Conservation (phyloP, 23 tunicate species). For the Phallusia fumigata region DNA sequence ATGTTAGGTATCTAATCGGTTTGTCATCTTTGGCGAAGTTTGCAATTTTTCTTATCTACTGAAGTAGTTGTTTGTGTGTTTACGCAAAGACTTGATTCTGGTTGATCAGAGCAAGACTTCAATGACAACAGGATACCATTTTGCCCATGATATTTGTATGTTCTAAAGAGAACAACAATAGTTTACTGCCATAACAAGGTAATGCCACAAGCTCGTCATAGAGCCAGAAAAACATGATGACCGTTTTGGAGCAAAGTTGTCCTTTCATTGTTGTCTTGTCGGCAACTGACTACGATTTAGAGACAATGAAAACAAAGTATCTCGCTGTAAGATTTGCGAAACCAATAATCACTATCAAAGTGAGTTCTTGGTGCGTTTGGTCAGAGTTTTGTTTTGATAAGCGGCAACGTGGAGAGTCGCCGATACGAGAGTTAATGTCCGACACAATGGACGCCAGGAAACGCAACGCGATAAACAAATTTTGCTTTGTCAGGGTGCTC, state of each 20-base stretch:
- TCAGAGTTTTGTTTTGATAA: background rate
- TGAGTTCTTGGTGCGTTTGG: background rate
- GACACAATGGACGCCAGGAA: background rate
- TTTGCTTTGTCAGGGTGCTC: background rate
- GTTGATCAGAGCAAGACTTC: no score
- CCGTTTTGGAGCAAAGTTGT: background rate
- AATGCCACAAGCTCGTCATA: background rate
- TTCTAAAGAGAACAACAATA: no score
- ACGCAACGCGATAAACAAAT: background rate
- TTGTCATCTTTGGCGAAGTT: no score
- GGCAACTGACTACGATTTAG: background rate
- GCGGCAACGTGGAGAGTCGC: background rate
- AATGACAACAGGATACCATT: no score
- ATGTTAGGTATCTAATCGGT: no score
- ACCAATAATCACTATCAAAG: slow-evolving; percentile 3
- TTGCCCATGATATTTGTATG: no score
- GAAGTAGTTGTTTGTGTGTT: no score
- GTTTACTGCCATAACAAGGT: background rate
- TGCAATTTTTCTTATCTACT: no score
- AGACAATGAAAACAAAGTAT: background rate
- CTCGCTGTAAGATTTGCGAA: background rate
- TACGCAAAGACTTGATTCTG: no score
- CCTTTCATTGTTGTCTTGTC: background rate
- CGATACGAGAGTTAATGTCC: background rate
- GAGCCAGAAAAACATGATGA: background rate